These are phyloP conservation scores for Peribatodes rhomboidaria DNA, from an alignment of 2,888 invertebrate genomes.

Conservation along the genomic window DNA sequence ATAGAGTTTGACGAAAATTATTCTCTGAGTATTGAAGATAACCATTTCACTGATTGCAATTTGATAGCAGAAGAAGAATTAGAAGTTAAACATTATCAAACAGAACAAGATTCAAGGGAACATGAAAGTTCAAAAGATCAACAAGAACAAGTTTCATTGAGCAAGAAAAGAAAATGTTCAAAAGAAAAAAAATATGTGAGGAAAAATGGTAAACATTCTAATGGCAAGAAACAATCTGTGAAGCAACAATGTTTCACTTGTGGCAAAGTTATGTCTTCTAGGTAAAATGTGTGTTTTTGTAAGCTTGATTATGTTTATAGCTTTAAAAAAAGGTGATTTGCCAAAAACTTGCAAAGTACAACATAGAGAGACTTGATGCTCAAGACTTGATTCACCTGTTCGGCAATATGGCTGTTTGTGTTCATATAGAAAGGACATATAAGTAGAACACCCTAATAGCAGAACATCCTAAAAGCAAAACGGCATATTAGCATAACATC, in stretches of 20 bases:
- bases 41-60: constrained; percentile 38
- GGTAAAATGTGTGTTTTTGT: constrained; percentile 55
- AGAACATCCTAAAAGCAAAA: no score
- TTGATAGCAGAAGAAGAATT: constrained; percentile 52
- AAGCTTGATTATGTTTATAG: no score
- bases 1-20: constrained; percentile 36
- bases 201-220: constrained; percentile 32
- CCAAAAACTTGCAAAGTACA: background rate
- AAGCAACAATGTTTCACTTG: constrained; percentile 81
- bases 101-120: constrained; percentile 22
- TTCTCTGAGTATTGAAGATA: constrained; percentile 26
- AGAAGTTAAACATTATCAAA: constrained; percentile 40
- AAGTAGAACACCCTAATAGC: no score
- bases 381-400: no score
- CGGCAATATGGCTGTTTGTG: no score
- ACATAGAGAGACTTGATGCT: no score
- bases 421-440: no score
- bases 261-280: constrained; percentile 84
- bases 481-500: no score
- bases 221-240: constrained; percentile 48
- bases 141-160: constrained; percentile 21
- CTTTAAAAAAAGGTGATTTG: no score
- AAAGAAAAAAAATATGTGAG: constrained; percentile 28
- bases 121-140: constrained; percentile 10
- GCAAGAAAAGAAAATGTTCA: background rate